phyloP scores from a whole-genome alignment of 92 coral and sea anemone genomes.

The Porites evermanni region DNA sequence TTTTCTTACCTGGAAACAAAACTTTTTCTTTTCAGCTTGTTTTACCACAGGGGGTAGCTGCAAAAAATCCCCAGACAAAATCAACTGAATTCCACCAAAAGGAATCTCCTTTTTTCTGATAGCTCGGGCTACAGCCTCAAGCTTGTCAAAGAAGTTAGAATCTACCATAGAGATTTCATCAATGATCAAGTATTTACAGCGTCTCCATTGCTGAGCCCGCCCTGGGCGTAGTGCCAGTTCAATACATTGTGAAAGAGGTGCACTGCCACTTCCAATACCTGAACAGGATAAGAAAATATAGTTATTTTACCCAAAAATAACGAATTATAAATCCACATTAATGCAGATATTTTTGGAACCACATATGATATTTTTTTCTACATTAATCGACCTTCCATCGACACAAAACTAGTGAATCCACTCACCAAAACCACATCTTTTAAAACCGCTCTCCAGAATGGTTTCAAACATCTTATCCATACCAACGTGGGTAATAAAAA shows the following conservation, averaged over 20 bases:
- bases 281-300: neutral
- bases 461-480: too few relatives aligned
- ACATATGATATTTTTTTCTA: too few relatives aligned
- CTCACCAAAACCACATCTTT: too few relatives aligned
- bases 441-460: too few relatives aligned
- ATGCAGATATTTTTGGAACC: too few relatives aligned
- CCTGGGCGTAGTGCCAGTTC: conserved; percentile 89
- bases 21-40: conserved; percentile 74
- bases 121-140: conserved; percentile 90
- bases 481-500: too few relatives aligned
- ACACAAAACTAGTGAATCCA: too few relatives aligned
- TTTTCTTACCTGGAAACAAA: conserved; percentile 89
- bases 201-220: conserved; percentile 81
- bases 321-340: too few relatives aligned
- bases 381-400: too few relatives aligned
- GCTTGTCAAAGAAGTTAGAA: conserved; percentile 90
- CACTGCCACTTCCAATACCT: conserved; percentile 97
- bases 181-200: conserved; percentile 89
- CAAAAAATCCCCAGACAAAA: conserved; percentile 95
- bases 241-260: conserved; percentile 76
- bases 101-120: conserved; percentile 83
- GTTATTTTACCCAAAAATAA: neutral
- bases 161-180: conserved; percentile 99
- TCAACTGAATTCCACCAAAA: conserved; percentile 99
- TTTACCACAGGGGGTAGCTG: conserved; percentile 98